A percentile compares a stretch with the other conserved stretches of the same genome.
phyloP scores from a whole-genome alignment of 2,113 vertebrate genomes.

The Nibea coibor region DNA sequence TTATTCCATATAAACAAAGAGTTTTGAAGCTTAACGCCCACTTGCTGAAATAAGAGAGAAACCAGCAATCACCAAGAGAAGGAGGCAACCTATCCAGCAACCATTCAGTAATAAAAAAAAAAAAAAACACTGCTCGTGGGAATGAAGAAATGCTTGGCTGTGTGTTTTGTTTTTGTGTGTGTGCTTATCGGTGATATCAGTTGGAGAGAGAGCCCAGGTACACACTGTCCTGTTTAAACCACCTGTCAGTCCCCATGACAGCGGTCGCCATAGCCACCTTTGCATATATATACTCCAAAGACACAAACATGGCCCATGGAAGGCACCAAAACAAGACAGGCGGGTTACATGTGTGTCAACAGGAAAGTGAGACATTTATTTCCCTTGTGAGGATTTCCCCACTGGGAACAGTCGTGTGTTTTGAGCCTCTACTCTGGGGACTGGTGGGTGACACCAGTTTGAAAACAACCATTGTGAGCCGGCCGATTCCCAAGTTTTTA shows the following conservation, averaged over 20 bases:
- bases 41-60: neutral
- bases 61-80: neutral
- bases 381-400: constrained; percentile 24
- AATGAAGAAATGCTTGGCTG: constrained; percentile 25
- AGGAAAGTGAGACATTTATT: constrained; percentile 40
- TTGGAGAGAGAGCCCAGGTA: constrained; percentile 3
- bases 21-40: neutral
- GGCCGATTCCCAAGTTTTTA: neutral
- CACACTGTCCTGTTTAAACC: constrained; percentile 44
- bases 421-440: constrained; percentile 12
- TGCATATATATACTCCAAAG: constrained; percentile 6
- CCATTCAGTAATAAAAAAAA: constrained; percentile 28
- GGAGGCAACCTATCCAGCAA: constrained; percentile 30
- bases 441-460: neutral
- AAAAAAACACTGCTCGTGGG: no score
- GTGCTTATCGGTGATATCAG: constrained; percentile 10
- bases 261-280: constrained; percentile 43
- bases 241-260: constrained; percentile 31
- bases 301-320: neutral
- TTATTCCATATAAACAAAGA: neutral
- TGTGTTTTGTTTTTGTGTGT: constrained; percentile 1
- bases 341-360: constrained; percentile 41
- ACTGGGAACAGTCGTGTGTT: constrained; percentile 20
- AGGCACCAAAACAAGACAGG: constrained; percentile 1
- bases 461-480: constrained; percentile 23